Conservation (phyloP, 1,140 invertebrate species). For the Drosophila subpulchrella region DNA sequence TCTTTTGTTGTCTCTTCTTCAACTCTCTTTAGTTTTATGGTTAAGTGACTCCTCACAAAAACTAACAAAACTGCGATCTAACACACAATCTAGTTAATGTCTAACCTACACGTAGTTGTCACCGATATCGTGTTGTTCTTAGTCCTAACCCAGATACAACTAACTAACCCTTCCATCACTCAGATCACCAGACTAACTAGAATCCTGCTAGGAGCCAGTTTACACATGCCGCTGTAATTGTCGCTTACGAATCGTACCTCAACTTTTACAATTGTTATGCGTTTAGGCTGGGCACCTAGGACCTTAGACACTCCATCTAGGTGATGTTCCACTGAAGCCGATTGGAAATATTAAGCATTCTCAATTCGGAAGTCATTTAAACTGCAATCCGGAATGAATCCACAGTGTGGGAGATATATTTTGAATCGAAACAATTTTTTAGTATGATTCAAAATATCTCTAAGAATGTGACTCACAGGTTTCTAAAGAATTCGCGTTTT, state of each 20-base stretch:
- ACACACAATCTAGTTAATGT: constrained; percentile 23
- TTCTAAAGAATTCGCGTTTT: too few species aligned
- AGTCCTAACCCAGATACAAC: constrained; percentile 17
- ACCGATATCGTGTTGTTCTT: constrained; percentile 38
- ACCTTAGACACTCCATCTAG: constrained; percentile 18
- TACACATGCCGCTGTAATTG: constrained; percentile 43
- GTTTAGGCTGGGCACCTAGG: constrained; percentile 43
- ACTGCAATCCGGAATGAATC: too few species aligned
- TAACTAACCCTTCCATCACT: neutral
- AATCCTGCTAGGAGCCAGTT: constrained; percentile 18
- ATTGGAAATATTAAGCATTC: neutral
- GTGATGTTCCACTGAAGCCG: constrained; percentile 9
- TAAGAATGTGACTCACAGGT: too few species aligned
- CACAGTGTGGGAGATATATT: too few species aligned
- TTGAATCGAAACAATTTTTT: too few species aligned
- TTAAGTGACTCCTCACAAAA: constrained; percentile 18
- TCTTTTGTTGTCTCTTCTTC: constrained; percentile 78
- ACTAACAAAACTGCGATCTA: constrained; percentile 16
- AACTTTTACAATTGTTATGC: constrained; percentile 13
- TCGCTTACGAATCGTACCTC: constrained; percentile 39
- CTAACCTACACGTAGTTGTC: constrained; percentile 54
- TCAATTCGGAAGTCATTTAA: too few species aligned
- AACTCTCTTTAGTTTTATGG: constrained; percentile 70
- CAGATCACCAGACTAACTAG: constrained; percentile 13
- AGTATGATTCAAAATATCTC: too few species aligned